Base-by-base conservation (phyloP, 2,797 vertebrate genomes). In the Sarcoramphus papa region DNA sequence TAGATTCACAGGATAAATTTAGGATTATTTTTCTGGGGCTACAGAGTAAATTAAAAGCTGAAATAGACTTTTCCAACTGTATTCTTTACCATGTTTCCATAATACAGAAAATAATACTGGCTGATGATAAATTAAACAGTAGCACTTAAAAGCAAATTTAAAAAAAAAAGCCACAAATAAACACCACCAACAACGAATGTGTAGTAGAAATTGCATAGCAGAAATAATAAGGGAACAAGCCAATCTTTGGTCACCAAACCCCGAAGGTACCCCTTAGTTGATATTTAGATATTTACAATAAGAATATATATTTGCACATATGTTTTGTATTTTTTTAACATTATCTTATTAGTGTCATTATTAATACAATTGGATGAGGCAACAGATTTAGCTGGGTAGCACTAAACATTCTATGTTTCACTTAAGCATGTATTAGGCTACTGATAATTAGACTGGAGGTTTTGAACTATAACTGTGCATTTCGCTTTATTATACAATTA, bases 401-500 rank as follows among this genome's bases (percentile, higher is more conserved):
- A 85, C 64, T 89, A 77, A 91, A 87, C 22, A 64, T 77, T 88
- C 51, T 79, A 11, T 64, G 70, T 82, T 94, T 95, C 74, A 77
- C 56, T 89, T 74, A 77, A 80, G 45, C 37, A 48, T 95, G 94
- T 95, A 80, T 92, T 95, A 92, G 60, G 31, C 24, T 89, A 50
- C 40, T 85, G 45, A 64, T 95, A 89, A 95, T 95, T 95, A 93
- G 78, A 85, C 25, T 47, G 22, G 74, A 69, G 59, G 22, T 85
- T 96, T 96, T 92, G 60, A 77, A 40, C 60, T 89, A 16, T 60
- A 95, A 80, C 31, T 63, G 67, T 56, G 94, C 23, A 14, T 96
- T 97, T 85, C 50, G 2, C 45, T 97, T 94, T 93, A 91, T 89
- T 89, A 80, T 69, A 89, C 75, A 77, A 91, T 96, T 95, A 96